Evolutionary conservation across 2,113 vertebrate genomes (phyloP), one percentile per base, ranked within the genome.

Genomic region (Stercorarius parasiticus): DNA sequence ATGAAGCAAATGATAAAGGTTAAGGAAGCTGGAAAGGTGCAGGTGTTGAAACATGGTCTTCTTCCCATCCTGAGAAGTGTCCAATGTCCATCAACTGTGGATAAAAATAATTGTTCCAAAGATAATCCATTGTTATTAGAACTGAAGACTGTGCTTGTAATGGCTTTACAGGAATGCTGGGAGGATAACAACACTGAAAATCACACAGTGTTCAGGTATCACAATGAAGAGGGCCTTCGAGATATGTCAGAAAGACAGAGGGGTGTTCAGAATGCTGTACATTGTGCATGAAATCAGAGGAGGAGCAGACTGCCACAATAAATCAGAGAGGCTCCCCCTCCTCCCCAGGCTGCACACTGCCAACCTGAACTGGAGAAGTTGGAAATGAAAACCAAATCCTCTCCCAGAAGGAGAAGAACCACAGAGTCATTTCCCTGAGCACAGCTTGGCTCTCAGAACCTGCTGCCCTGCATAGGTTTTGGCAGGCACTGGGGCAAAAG

Each of bases 341-440:
- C 18, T 83, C 34, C 36, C 49, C 25, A 27, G 34, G 17, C 67
- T 81, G 19, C 25, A 42, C 25, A 25, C 22, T 66, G 74, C 23
- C 0, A 1, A 40, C 30, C 30, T 82, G 42, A 72, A 29, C 52
- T 49, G 40, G 49, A 78, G 56, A 88, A 92, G 34, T 32, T 80
- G 67, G 43, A 92, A 83, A 43, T 0, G 0, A 36, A 86, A 90
- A 19, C 1, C 0, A 4, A 88, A 42, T 47, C 30, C 13, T 76
- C 43, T 76, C n/a, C n/a, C 43, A 14, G 4, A 78, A 49, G 12
- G 14, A 56, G 23, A 40, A 84, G 36, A 6, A 17, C 21, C 3
- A 0, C 0, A 0, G 22, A 77, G 18, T 1, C 2, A 0, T 64
- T 83, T 56, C 43, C 30, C 26, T 16, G 19, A 86, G 40, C 19